A percentile compares a stretch with the other conserved stretches of the same genome.
Conservation (phyloP, 2,113 vertebrate genomes). For the Reinhardtius hippoglossoides region DNA sequence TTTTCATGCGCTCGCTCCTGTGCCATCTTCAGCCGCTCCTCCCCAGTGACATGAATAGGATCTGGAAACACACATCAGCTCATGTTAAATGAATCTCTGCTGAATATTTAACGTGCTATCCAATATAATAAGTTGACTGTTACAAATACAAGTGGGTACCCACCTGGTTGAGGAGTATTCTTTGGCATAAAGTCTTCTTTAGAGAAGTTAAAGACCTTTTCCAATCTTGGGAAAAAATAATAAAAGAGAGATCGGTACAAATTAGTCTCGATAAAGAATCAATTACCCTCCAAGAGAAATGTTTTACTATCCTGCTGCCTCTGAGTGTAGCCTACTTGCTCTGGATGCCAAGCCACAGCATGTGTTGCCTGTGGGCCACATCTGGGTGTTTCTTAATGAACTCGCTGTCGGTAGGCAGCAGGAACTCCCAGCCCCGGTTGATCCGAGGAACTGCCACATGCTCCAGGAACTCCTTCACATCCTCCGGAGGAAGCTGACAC, state of each 20-base stretch:
- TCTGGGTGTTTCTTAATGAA: constrained; percentile 97
- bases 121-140: background rate
- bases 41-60: constrained; percentile 85
- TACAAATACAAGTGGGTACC: background rate
- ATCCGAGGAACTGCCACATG: constrained; percentile 92
- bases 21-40: constrained; percentile 88
- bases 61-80: constrained; percentile 56
- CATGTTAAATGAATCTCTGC: background rate
- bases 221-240: constrained; percentile 87
- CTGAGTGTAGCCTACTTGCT: constrained; percentile 87
- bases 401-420: constrained; percentile 89
- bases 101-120: background rate
- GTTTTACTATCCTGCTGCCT: background rate
- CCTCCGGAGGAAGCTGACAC: constrained; percentile 92
- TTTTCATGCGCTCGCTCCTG: constrained; percentile 86
- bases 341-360: constrained; percentile 98
- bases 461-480: constrained; percentile 97
- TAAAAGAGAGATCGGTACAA: background rate
- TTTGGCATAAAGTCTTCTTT: constrained; percentile 92
- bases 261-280: background rate
- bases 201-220: constrained; percentile 94
- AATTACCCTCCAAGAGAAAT: background rate
- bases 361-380: constrained; percentile 94
- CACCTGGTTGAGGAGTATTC: constrained; percentile 87
- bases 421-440: constrained; percentile 97